Base-by-base conservation (phyloP, 2,888 invertebrate species). In the Byasa hedistus region DNA sequence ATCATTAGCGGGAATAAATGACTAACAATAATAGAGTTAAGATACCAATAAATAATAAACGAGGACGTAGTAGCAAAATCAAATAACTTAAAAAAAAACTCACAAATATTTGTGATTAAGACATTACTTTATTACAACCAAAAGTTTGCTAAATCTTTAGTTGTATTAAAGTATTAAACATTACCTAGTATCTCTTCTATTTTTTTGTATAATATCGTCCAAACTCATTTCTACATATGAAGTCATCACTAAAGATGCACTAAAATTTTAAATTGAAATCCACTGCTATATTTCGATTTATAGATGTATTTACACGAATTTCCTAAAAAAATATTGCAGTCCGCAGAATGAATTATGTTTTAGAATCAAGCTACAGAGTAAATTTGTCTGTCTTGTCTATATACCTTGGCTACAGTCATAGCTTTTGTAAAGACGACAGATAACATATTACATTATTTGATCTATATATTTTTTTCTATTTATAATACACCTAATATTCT, bases 131-230 rank as follows among this genome's bases (percentile, higher is more conserved):
- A 19, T 48, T 48, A 48, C 48, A 48, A 48, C 48, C n/a, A 19
- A n/a, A 48, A n/a, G n/a, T n/a, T n/a, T n/a, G n/a, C n/a, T n/a
- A n/a, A n/a, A n/a, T n/a, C n/a, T n/a, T n/a, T n/a, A n/a, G n/a
- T n/a, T n/a, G n/a, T n/a, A n/a, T n/a, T n/a, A n/a, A n/a, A n/a
- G n/a, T 12, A 1, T 48, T 7, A 48, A 5, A 48, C 48, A n/a
- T 48, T 54, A 54, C 52, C 52, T 54, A 22, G 12, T 85, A 71
- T 80, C 80, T 73, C 76, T 86, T 75, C 83, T 90, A 74, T 85
- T 91, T 73, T 83, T 87, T 72, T 84, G 78, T 59, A 92, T 92
- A 44, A 92, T 92, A 76, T 92, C 92, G 77, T 92, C 92, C 70
- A 92, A 80, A 72, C 91, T 92, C 89, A 92, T 88, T 69, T 90